Evolutionary conservation across 2,113 vertebrate species (phyloP), one percentile per base, ranked within the genome.

Genomic region (Dermatemys mawii): DNA sequence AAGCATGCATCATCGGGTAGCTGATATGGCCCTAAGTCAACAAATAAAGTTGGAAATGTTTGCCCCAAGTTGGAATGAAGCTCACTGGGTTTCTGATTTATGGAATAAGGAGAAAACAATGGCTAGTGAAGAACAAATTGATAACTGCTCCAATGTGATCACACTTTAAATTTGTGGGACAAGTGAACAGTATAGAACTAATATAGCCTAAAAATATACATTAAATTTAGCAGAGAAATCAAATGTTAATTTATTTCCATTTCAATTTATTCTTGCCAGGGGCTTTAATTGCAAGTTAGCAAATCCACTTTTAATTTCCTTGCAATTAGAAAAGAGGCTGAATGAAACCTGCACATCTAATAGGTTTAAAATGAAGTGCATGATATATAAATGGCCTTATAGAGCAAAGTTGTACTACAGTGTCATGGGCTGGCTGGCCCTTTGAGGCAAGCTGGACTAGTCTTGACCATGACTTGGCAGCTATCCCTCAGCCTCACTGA

Each of bases 201-300:
- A 54, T 60, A 49, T 6, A 2, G 9, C 8, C 51, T 48, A 50
- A 60, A 89, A 27, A 16, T 78, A 35, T 83, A 84, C 94, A 90
- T 89, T 89, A 41, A 73, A 89, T 92, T 92, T 80, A 92, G 84
- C 78, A 8, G 57, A 67, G 50, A 50, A 81, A 76, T 48, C 51
- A 90, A 95, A 88, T 79, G 57, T 80, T 93, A 96, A 83, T 94
- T 91, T 94, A 89, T 83, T 89, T 95, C 80, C 82, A 53, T 60
- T 92, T 95, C 86, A 93, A 90, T 93, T 91, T 90, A 89, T 92
- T 92, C 73, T 92, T 93, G 83, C 91, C 76, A 54, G 78, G 91
- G 49, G 60, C n/a, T 96, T 97, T 94, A 87, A 87, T 91, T 96
- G 3, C 44, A 86, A 94, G 26, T 90, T 89, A 88, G 88, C 46